Base-by-base conservation (phyloP, 2,113 vertebrate genomes). In the Pteropus alecto region DNA sequence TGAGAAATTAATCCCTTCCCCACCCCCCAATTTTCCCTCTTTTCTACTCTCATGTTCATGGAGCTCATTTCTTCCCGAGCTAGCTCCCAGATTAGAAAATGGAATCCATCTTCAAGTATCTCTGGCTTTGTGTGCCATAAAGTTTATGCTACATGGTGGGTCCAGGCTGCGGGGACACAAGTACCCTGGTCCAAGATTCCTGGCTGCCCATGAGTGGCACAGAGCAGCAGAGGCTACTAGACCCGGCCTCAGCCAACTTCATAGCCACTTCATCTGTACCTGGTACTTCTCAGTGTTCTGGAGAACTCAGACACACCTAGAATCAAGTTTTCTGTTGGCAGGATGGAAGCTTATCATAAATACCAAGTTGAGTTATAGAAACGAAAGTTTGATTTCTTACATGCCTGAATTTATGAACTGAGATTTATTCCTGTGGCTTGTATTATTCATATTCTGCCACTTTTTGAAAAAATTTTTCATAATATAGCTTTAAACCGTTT, bases 371-470 rank as follows among this genome's bases (percentile, higher is more conserved):
- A 88, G 15, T 63, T 90, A 77, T 3, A 96, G 60, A 60, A 22
- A 58, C 61, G 77, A 65, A 93, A 35, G 30, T 51, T 63, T 88
- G n/a, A 35, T 93, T 78, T 79, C 78, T 77, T 70, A 30, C 30
- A 77, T 58, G 87, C 38, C 60, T 73, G 33, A 46, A 61, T 92
- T 91, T 94, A 68, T 94, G 88, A 96, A 43, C n/a, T 70, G 26
- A 83, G 61, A 94, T 89, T 91, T 10, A 12, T 71, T 89, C 46
- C 33, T 58, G 5, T 79, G 51, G 15, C 46, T 73, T 92, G 4
- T 85, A 28, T 41, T 91, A 14, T 60, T 95, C 21, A 58, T 93
- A 81, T 61, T 88, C 38, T 94, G 63, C 85, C 28, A 74, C 46
- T 94, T 88, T 83, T 84, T 54, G 63, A 84, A 93, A 94, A 58